These are phyloP conservation scores for Cochlearius cochlearius DNA, from an alignment of 2,113 vertebrate genomes.

Conservation along the genomic window DNA sequence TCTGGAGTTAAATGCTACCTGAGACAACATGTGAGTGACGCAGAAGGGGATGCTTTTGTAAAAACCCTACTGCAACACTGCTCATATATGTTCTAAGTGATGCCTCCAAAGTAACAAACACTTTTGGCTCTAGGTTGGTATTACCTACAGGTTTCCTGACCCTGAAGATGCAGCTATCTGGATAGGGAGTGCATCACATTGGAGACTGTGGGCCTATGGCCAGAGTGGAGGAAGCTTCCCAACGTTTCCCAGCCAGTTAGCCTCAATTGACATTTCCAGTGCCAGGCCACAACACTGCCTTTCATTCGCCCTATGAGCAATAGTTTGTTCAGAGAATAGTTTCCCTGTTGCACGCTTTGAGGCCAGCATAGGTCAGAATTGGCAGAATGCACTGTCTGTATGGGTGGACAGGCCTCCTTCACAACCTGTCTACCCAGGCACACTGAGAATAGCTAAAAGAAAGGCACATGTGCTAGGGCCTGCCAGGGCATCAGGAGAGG, in stretches of 20 bases:
- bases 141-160: background rate
- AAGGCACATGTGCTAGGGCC: background rate
- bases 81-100: background rate
- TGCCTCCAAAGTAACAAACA: background rate
- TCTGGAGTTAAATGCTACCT: background rate
- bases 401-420: background rate
- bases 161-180: background rate
- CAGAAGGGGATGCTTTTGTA: background rate
- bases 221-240: background rate
- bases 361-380: background rate
- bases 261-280: background rate
- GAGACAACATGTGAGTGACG: background rate
- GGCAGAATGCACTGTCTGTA: background rate
- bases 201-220: background rate
- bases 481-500: background rate
- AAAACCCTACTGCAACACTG: background rate
- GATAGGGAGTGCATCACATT: background rate
- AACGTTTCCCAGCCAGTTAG: background rate
- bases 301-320: background rate
- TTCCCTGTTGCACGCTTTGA: background rate
- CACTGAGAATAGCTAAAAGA: background rate
- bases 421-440: background rate
- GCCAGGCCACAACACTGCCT: background rate
- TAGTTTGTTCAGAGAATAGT: background rate
- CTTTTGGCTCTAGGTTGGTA: background rate